Percentiles rank a stretch among this genome's conserved stretches.
Conservation (phyloP, 2,113 vertebrate species). For the Actenoides lindsayi region DNA sequence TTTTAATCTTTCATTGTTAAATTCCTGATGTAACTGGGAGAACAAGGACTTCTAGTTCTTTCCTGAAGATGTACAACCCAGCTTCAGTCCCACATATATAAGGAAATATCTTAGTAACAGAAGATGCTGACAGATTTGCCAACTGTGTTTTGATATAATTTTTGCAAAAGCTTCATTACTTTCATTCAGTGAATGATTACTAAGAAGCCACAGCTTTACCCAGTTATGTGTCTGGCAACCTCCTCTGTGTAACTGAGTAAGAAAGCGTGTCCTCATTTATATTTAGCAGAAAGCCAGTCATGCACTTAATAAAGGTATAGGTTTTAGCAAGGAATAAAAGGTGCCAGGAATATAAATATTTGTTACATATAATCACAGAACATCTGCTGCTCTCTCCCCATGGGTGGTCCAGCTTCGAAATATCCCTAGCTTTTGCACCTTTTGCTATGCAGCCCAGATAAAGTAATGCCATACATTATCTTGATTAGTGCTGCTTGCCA, state of each 20-base stretch:
- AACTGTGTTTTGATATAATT: not conserved
- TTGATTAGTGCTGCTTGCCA: not conserved
- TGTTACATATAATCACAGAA: slow-evolving; percentile 39
- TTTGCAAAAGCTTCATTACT: not conserved
- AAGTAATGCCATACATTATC: not conserved
- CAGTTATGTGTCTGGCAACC: not conserved
- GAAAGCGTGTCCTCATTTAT: slow-evolving; percentile 4
- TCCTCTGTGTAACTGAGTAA: not conserved
- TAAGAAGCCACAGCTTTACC: slow-evolving; percentile 9
- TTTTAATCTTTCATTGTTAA: not conserved
- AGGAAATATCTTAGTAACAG: not conserved
- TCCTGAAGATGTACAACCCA: not conserved
- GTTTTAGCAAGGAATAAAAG: slow-evolving; percentile 3
- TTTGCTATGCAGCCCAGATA: not conserved
- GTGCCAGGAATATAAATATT: slow-evolving; percentile 34
- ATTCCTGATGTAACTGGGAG: not conserved
- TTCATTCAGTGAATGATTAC: not conserved
- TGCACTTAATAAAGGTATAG: not conserved
- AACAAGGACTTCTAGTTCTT: not conserved
- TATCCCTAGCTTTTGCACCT: not conserved
- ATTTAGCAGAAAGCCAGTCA: slow-evolving; percentile 38
- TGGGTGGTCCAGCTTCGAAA: slow-evolving; percentile 50
- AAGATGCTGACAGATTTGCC: not conserved
- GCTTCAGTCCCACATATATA: rapidly evolving
- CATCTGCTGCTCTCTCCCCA: slow-evolving; percentile 48